Conservation (phyloP, 2,888 invertebrate genomes). For the Callinectes sapidus region DNA sequence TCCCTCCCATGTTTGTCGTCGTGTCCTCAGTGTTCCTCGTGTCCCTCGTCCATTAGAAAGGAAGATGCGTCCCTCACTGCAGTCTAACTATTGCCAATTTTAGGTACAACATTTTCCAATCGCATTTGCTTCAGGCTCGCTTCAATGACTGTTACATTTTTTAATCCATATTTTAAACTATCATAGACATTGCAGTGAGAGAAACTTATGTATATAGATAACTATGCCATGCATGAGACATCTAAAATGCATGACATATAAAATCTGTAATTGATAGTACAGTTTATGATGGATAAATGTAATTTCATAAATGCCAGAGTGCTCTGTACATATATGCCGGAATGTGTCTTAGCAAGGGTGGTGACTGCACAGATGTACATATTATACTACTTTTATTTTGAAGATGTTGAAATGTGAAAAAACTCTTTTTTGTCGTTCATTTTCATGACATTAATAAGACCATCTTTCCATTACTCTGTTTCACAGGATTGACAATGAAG, state of each 20-base stretch:
- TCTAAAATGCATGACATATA: slow-evolving; percentile 44
- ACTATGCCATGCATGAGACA: slow-evolving; percentile 27
- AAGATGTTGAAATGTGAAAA: background rate
- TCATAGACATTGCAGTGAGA: slow-evolving; percentile 32
- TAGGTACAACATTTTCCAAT: background rate
- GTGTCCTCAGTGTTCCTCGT: slow-evolving; percentile 23
- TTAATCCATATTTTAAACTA: background rate
- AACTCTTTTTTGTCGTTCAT: background rate
- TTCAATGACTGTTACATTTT: background rate
- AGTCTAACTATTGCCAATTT: background rate
- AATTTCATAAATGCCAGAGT: background rate
- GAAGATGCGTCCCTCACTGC: slow-evolving; percentile 9
- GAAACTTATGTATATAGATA: background rate
- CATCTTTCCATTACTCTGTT: background rate
- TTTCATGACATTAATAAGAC: background rate
- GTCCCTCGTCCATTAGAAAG: slow-evolving; percentile 23
- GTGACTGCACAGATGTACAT: background rate
- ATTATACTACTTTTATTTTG: slow-evolving; percentile 13
- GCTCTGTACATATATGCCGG: slow-evolving; percentile 17
- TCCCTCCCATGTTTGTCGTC: slow-evolving; percentile 18
- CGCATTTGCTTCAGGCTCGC: background rate
- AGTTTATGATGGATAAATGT: background rate
- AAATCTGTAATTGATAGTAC: background rate
- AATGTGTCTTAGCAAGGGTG: background rate
- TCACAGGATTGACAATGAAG: slow-evolving; percentile 25